Percentiles rank a stretch among this genome's conserved stretches.
phyloP scores from a whole-genome alignment of 2,888 invertebrate genomes.

The Ramazzottius varieornatus region DNA sequence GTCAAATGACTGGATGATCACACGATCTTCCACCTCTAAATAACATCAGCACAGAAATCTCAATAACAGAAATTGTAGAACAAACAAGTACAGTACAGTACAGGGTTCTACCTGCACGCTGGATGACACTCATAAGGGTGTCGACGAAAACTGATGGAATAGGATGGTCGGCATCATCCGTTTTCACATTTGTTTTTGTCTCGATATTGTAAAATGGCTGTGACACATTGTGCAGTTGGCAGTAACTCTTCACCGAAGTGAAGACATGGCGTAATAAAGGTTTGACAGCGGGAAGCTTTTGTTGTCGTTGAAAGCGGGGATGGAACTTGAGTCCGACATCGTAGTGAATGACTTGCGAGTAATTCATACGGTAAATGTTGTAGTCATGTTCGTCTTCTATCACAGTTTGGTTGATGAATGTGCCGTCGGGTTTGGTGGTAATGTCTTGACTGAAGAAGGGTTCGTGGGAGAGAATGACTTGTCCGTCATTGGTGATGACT shows the following conservation, averaged over 20 bases:
- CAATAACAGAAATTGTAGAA: no score
- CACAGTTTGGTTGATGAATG: background rate
- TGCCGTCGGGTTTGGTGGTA: background rate
- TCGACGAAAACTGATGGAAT: background rate
- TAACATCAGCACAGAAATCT: no score
- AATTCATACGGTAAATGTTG: background rate
- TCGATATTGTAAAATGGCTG: background rate
- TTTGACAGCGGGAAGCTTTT: background rate
- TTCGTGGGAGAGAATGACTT: background rate
- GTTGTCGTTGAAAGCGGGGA: background rate
- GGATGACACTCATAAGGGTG: background rate
- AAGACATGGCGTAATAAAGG: background rate
- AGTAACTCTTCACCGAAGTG: background rate
- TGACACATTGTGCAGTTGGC: background rate
- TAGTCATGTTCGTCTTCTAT: background rate
- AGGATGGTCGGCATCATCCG: background rate
- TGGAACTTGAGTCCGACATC: background rate
- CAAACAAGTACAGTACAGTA: no score
- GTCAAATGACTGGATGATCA: background rate
- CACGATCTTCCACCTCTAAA: background rate
- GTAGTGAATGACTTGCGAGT: background rate
- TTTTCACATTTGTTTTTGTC: background rate
- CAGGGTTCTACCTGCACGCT: no score
- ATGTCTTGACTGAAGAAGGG: background rate
- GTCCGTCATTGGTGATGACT: background rate